These are phyloP conservation scores for Rotaria macrura DNA, from an alignment of 2,888 invertebrate genomes.

Conservation along the genomic window DNA sequence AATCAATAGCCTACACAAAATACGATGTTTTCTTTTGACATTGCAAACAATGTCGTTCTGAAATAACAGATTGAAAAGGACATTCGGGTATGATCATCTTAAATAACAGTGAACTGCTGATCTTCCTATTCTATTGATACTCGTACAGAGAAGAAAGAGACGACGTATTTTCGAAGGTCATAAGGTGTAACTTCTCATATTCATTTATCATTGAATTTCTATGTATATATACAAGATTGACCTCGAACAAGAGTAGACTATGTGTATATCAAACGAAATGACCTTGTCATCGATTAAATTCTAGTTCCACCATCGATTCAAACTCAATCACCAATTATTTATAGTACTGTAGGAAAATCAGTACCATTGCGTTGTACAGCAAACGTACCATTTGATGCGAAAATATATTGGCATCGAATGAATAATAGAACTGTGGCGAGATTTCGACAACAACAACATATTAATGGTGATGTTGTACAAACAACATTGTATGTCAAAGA, in stretches of 20 bases:
- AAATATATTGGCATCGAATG: background rate
- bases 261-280: background rate
- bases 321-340: background rate
- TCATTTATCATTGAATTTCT: background rate
- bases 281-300: background rate
- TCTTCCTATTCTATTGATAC: too few relatives aligned
- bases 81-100: background rate
- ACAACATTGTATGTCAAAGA: background rate
- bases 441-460: background rate
- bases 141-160: too few relatives aligned
- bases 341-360: background rate
- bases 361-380: background rate
- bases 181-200: background rate
- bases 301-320: conserved; percentile 1
- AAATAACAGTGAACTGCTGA: background rate
- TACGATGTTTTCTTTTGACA: too few relatives aligned
- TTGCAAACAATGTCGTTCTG: background rate
- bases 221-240: background rate
- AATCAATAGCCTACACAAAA: too few relatives aligned
- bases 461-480: background rate
- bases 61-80: background rate
- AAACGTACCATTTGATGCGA: background rate
- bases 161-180: background rate
- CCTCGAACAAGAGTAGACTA: background rate
- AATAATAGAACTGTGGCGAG: background rate